Base-by-base conservation (phyloP, 2,888 invertebrate genomes). In the Hirtodrosophila cameraria region DNA sequence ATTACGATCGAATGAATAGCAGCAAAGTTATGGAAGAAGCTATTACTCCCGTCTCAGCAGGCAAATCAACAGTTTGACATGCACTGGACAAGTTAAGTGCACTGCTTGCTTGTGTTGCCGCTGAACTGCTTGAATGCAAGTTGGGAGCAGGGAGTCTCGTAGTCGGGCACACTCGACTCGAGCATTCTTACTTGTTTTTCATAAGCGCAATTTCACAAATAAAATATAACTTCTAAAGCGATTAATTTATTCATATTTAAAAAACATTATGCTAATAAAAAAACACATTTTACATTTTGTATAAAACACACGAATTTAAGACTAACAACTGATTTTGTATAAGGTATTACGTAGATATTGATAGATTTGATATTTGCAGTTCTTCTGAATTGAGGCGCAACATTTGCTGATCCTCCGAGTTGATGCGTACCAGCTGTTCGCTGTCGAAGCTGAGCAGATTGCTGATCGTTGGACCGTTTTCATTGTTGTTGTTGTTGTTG, bases 351-450 rank as follows among this genome's bases (percentile, higher is more conserved):
- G 89, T 86, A 41, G 90, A 89, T 85, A 90, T 87, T 36, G 91
- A 90, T 23, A 92, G 88, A 33, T 91, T 92, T 46, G 92, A 92
- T 55, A 93, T 79, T 69, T 88, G 82, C 35, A 89, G 90, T 69
- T 93, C 93, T 58, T 91, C 91, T 4, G 92, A 92, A 81, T 91
- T 92, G 30, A 92, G 89, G 63, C 90, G 90, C 63, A 91, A 77
- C 76, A 92, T 86, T 82, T 92, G 91, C 62, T 92, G 91, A 66
- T 93, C 93, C 57, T 91, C 91, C 1, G 92, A 92, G 79, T 91
- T 92, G 30, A 92, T 90, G 59, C 90, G 90, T 48, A 91, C 89
- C 66, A 92, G 75, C 67, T 92, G 91, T 49, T 91, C 91, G 65
- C 91, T 92, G 69, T 92, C 92, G 75, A 92, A 89, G 79, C 91